Evolutionary conservation across 2,888 invertebrate genomes (phyloP).

Genomic region (Resseliella maxima): DNA sequence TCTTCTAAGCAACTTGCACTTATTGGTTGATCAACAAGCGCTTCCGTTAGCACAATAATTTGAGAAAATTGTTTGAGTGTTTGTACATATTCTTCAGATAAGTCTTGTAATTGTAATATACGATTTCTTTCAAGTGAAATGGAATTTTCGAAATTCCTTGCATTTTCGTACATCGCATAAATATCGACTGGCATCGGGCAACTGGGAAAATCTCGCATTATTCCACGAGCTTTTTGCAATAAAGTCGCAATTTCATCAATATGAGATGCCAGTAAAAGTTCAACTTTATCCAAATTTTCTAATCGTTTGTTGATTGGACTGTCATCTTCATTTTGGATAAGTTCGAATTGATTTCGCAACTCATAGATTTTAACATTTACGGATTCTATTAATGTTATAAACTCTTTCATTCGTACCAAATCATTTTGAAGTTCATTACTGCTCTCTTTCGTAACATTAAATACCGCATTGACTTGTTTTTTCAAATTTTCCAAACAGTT

Average conservation of each 20-base stretch:
- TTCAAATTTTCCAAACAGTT: constrained; percentile 73
- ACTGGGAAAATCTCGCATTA: constrained; percentile 77
- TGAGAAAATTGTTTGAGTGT: constrained; percentile 87
- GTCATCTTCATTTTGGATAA: constrained; percentile 66
- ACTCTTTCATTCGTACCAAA: constrained; percentile 78
- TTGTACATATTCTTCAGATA: constrained; percentile 89
- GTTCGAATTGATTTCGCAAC: constrained; percentile 64
- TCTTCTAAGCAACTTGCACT: constrained; percentile 80
- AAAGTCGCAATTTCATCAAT: constrained; percentile 73
- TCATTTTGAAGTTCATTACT: constrained; percentile 72
- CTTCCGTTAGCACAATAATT: constrained; percentile 86
- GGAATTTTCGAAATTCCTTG: constrained; percentile 76
- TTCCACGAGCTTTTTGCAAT: constrained; percentile 72
- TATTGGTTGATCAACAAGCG: constrained; percentile 81
- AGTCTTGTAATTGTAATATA: constrained; percentile 77
- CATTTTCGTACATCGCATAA: constrained; percentile 75
- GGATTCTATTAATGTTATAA: constrained; percentile 73
- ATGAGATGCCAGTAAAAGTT: constrained; percentile 74
- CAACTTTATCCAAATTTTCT: constrained; percentile 77
- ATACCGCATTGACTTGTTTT: constrained; percentile 78
- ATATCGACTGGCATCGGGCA: constrained; percentile 74
- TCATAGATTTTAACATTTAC: constrained; percentile 63
- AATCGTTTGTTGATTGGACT: constrained; percentile 76
- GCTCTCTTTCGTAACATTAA: constrained; percentile 74
- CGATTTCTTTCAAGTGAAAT: constrained; percentile 80